Base-by-base conservation (phyloP, 2,888 invertebrate genomes). In the Noctua janthina region DNA sequence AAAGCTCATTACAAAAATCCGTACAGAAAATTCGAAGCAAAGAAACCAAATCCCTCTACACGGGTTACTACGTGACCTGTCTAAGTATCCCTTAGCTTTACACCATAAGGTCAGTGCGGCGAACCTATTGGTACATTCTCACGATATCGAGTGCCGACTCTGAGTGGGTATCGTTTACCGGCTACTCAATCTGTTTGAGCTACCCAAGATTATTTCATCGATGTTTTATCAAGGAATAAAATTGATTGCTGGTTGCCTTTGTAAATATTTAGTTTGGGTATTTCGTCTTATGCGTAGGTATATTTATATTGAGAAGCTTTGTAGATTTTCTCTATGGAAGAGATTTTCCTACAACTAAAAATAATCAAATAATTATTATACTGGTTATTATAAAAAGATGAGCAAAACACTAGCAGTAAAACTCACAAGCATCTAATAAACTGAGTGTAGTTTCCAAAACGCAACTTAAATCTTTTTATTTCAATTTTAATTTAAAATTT, bases 401-500 rank as follows among this genome's bases (percentile, higher is more conserved):
- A 3, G 23, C n/a, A 66, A 35, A 66, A 66, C 8, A 49, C 82
- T 20, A 77, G 17, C 20, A 10, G 23, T 67, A 29, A 56, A 80
- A 70, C 54, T 49, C 20, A 59, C 35, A 46, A 59, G 64, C 56
- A 51, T 46, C 43, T 67, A 68, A 85, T 67, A 68, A 85, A 74
- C 43, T 46, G 35, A 67, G 43, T 23, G 51, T 15, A 51, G 64
- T 74, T 74, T 59, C 23, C 10, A 64, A 83, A 86, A 84, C 11
- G 51, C 20, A 71, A 66, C 71, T 39, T 46, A 68, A 56, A 46
- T 78, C 76, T 82, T 82, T 86, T 78, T 86, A 78, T 68, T 86
- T 82, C 20, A 82, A 54, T 71, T 86, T 87, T 84, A 92, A 93
- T 93, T 93, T 92, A 90, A 92, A 93, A 92, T 88, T 93, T 90